Evolutionary conservation across 2,888 invertebrate species (phyloP), one percentile per base, ranked within the genome.

Genomic region (Cataglyphis livida): DNA sequence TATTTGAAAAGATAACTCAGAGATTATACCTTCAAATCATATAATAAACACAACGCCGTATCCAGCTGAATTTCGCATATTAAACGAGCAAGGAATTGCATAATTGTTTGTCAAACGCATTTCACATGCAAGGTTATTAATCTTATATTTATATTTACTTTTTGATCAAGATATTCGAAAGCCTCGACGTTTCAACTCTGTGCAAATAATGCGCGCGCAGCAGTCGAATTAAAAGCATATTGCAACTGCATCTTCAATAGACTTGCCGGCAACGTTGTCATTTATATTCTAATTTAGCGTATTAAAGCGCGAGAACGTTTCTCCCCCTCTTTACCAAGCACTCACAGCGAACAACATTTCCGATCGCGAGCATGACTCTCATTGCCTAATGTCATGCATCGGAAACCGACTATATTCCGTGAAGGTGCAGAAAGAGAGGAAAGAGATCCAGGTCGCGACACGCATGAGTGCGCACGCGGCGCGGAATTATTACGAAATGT

Each of bases 361-460:
- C 57, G 15, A 66, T 38, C 25, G 41, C 66, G 28, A 28, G 64
- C 15, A 64, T 44, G 62, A 44, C 9, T 41, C 68, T 48, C 74
- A 54, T 82, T 86, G 84, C 73, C 84, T 86, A 86, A 84, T 85
- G 79, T 74, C 75, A 73, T 57, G 61, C 84, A 82, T 78, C 82
- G 82, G 81, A 81, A 83, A 85, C 57, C 51, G 81, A 28, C 51
- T 54, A 62, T 71, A 51, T 66, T 71, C 68, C 75, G 88, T 78
- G 85, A 73, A 85, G 87, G 87, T 87, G 88, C 88, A 85, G 87
- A 85, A 85, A 85, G 85, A 86, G 85, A 91, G 91, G 92, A 91
- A 92, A 93, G 93, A 93, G 93, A 93, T 93, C 88, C 92, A 93
- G 93, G 93, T 93, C 93, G 93, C 90, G 91, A 91, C 88, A 93